Conservation (phyloP, 2,797 vertebrate genomes). For the Neosilurus hyrtlii region DNA sequence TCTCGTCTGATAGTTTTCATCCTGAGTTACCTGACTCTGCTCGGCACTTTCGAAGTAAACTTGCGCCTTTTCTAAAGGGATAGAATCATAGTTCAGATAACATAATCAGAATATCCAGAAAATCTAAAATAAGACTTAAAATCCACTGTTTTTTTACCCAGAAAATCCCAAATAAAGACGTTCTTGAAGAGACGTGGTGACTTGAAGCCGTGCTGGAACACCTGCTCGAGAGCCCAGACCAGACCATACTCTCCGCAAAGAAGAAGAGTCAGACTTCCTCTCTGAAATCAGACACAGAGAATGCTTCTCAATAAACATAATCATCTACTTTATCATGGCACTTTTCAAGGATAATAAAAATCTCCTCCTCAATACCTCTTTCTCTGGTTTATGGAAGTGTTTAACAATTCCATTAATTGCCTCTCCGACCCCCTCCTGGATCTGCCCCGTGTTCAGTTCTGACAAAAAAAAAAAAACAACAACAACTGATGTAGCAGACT, state of each 20-base stretch:
- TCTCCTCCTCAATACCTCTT: slow-evolving; percentile 83
- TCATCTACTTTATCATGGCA: slow-evolving; percentile 3
- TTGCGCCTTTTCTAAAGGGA: slow-evolving; percentile 90
- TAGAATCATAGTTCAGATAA: neutral
- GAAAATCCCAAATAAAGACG: slow-evolving; percentile 98
- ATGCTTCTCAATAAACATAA: neutral
- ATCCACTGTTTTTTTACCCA: slow-evolving; percentile 77
- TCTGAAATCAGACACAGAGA: slow-evolving; percentile 72
- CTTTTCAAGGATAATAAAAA: slow-evolving; percentile 13
- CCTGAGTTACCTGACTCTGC: slow-evolving; percentile 80
- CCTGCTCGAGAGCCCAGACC: slow-evolving; percentile 94
- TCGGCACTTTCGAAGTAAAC: slow-evolving; percentile 92
- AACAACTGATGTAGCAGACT: slow-evolving; percentile 6
- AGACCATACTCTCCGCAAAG: slow-evolving; percentile 96
- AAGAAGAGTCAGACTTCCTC: slow-evolving; percentile 92
- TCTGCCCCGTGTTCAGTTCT: slow-evolving; percentile 98
- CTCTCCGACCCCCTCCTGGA: slow-evolving; percentile 98
- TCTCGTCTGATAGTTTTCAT: slow-evolving; percentile 94
- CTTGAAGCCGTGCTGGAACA: slow-evolving; percentile 97
- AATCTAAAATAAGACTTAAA: slow-evolving; percentile 87
- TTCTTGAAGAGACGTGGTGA: slow-evolving; percentile 98
- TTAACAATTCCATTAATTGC: slow-evolving; percentile 99
- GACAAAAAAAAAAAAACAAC: slow-evolving; percentile 44
- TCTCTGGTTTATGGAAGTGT: slow-evolving; percentile 99
- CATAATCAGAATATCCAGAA: slow-evolving; percentile 78